Percentiles rank a stretch among this genome's conserved stretches.
phyloP scores from a whole-genome alignment of 2,113 vertebrate species.

The Chamaea fasciata region DNA sequence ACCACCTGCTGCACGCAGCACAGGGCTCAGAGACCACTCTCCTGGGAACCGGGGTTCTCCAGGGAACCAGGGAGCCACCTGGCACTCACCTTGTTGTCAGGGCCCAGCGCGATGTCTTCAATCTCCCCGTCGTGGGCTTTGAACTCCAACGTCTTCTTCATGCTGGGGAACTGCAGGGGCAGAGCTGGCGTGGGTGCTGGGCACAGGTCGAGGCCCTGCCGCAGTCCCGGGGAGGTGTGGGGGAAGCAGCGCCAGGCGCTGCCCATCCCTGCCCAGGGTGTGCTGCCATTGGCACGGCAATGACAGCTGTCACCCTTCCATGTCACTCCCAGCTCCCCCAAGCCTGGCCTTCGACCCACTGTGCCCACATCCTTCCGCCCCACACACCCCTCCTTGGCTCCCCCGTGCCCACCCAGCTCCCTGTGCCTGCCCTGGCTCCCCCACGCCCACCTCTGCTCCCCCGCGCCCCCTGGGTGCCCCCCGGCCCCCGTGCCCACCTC shows the following conservation, averaged over 20 bases:
- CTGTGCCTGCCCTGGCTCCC: conserved; percentile 47
- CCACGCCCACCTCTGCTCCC: too few species aligned
- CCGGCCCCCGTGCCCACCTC: conserved; percentile 42
- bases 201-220: background rate
- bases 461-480: background rate
- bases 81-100: conserved; percentile 82
- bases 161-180: conserved; percentile 80
- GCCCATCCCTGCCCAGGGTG: accelerated
- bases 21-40: background rate
- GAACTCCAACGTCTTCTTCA: conserved; percentile 87
- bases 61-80: accelerated
- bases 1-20: conserved; percentile 74
- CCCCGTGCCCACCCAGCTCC: too few species aligned
- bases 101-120: conserved; percentile 85
- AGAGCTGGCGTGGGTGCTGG: accelerated
- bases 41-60: too few species aligned
- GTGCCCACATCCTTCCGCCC: background rate
- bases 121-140: conserved; percentile 89
- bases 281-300: accelerated
- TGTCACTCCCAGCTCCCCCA: background rate
- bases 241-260: accelerated
- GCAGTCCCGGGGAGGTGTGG: background rate
- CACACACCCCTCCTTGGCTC: too few species aligned
- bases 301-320: accelerated
- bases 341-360: background rate